Percentiles rank a stretch among this genome's conserved stretches.
Conservation (phyloP, 2,888 invertebrate genomes). For the Atrina japonica region DNA sequence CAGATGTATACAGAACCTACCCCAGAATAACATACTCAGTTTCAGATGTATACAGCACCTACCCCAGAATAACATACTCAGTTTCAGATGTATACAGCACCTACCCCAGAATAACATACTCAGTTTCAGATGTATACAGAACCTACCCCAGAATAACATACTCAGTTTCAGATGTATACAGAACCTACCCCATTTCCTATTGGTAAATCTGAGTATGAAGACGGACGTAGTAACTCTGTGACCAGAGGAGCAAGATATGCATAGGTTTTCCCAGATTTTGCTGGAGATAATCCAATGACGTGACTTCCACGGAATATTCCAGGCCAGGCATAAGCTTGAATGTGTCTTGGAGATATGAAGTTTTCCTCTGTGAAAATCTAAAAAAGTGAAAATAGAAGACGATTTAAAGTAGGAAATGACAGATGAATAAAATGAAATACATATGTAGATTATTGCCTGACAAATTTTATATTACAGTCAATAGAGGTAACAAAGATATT, state of each 20-base stretch:
- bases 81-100: too few species aligned
- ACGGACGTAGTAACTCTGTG: conserved; percentile 83
- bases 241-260: conserved; percentile 87
- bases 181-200: conserved; percentile 73
- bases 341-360: conserved; percentile 81
- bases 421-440: too few species aligned
- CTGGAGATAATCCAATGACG: conserved; percentile 84
- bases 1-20: too few species aligned
- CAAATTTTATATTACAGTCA: too few species aligned
- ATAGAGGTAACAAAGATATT: neutral
- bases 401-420: neutral
- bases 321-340: conserved; percentile 88
- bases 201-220: conserved; percentile 70
- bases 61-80: too few species aligned
- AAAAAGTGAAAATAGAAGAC: conserved; percentile 24
- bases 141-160: too few species aligned
- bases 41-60: too few species aligned
- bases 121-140: too few species aligned
- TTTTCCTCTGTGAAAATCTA: conserved; percentile 53
- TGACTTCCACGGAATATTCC: conserved; percentile 86
- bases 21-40: too few species aligned
- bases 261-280: conserved; percentile 83
- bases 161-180: too few species aligned
- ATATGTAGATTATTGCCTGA: too few species aligned
- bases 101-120: neutral